These are phyloP conservation scores for Chauna torquata DNA, from an alignment of 2,113 vertebrate species.

Conservation along the genomic window DNA sequence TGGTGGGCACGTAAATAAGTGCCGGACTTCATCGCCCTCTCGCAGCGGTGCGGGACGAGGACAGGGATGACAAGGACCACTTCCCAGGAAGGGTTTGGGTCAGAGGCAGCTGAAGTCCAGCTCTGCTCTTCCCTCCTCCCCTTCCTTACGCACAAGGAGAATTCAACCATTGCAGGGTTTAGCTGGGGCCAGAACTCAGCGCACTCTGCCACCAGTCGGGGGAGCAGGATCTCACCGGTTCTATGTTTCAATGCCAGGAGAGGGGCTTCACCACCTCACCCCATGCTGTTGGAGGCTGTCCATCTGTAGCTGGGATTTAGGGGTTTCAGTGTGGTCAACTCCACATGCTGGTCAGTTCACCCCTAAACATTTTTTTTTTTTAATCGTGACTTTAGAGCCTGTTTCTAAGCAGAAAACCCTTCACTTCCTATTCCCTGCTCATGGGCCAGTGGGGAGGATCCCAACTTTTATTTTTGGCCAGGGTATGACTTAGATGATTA, in stretches of 20 bases:
- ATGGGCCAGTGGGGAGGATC: neutral
- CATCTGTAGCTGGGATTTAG: rapidly evolving
- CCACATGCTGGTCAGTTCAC: too few species aligned
- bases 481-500: neutral
- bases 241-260: neutral
- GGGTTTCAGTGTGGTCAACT: neutral
- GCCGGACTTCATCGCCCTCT: rapidly evolving
- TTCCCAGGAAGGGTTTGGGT: neutral
- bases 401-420: neutral
- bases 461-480: neutral
- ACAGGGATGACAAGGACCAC: neutral
- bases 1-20: rapidly evolving
- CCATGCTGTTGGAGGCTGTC: rapidly evolving
- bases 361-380: too few species aligned
- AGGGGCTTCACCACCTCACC: neutral
- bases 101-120: rapidly evolving
- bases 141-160: neutral
- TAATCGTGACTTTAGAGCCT: neutral
- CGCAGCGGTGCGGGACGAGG: rapidly evolving
- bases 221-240: neutral
- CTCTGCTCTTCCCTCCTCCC: neutral
- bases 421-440: neutral
- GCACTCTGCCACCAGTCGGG: rapidly evolving
- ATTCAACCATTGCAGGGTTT: neutral
- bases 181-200: neutral